Percentiles rank a stretch among this genome's conserved stretches.
Evolutionary conservation across 2,797 vertebrate genomes (phyloP).

Genomic region (Eulemur rubriventer): DNA sequence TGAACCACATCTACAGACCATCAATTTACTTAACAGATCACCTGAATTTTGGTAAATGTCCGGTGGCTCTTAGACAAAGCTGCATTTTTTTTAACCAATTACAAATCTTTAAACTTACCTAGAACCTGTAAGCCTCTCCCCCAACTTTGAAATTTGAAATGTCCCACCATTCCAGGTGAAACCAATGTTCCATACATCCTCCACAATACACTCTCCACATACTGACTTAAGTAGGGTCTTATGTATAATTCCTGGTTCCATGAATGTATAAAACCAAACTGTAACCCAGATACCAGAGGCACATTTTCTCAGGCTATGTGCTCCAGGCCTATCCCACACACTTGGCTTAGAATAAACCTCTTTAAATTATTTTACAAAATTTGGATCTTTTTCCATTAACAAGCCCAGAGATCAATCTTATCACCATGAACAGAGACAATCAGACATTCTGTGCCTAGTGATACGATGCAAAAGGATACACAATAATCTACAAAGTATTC

Average conservation of each 20-base stretch:
- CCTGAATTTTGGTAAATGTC: background rate
- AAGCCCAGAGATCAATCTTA: background rate
- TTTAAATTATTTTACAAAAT: background rate
- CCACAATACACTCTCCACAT: background rate
- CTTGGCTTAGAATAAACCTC: background rate
- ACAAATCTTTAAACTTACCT: background rate
- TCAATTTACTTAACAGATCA: background rate
- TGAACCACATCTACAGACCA: background rate
- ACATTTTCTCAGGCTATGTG: background rate
- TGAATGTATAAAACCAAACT: background rate
- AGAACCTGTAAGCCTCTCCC: background rate
- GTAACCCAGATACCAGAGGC: background rate
- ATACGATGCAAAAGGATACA: background rate
- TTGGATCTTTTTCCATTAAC: background rate
- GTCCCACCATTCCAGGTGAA: background rate
- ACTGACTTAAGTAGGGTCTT: background rate
- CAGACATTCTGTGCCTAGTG: background rate
- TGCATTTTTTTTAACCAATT: background rate
- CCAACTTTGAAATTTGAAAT: background rate
- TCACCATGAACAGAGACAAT: background rate
- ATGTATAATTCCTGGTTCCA: background rate
- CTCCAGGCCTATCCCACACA: background rate
- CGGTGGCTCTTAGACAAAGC: background rate
- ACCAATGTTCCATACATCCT: background rate
- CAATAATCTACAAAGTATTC: background rate